Conservation (phyloP, 1,140 invertebrate genomes). For the Aphidius gifuensis region DNA sequence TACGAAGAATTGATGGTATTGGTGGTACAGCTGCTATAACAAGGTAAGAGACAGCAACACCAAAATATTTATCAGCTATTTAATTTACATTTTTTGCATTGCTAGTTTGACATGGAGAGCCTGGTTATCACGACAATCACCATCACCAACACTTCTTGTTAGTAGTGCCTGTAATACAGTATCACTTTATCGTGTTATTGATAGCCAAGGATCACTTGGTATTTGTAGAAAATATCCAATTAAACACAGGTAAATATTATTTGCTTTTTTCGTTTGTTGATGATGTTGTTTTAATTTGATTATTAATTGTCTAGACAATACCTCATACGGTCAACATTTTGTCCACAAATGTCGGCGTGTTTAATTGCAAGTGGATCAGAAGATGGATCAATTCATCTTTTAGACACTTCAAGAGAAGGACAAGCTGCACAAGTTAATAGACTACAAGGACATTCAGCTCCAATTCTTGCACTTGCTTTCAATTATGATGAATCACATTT, state of each 20-base stretch:
- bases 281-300: slow-evolving; percentile 14
- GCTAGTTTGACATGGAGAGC: slow-evolving; percentile 73
- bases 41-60: too few relatives aligned
- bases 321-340: slow-evolving; percentile 75
- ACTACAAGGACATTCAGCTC: slow-evolving; percentile 78
- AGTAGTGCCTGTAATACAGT: slow-evolving; percentile 76
- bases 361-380: slow-evolving; percentile 78
- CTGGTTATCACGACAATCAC: slow-evolving; percentile 76
- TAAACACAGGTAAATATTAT: slow-evolving; percentile 44
- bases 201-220: slow-evolving; percentile 42
- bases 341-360: slow-evolving; percentile 61
- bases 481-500: slow-evolving; percentile 87
- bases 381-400: slow-evolving; percentile 81
- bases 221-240: slow-evolving; percentile 57
- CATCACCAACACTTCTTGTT: slow-evolving; percentile 74
- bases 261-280: slow-evolving; percentile 10
- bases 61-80: too few relatives aligned
- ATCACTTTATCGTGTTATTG: slow-evolving; percentile 56
- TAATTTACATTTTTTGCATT: too few relatives aligned
- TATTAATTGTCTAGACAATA: slow-evolving; percentile 40
- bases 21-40: slow-evolving; percentile 64
- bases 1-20: slow-evolving; percentile 61
- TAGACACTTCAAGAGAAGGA: slow-evolving; percentile 73
- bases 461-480: slow-evolving; percentile 80
- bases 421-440: slow-evolving; percentile 75